Evolutionary conservation across 2,113 vertebrate species (phyloP), one percentile per base, ranked within the genome.

Genomic region (Cettia cetti): DNA sequence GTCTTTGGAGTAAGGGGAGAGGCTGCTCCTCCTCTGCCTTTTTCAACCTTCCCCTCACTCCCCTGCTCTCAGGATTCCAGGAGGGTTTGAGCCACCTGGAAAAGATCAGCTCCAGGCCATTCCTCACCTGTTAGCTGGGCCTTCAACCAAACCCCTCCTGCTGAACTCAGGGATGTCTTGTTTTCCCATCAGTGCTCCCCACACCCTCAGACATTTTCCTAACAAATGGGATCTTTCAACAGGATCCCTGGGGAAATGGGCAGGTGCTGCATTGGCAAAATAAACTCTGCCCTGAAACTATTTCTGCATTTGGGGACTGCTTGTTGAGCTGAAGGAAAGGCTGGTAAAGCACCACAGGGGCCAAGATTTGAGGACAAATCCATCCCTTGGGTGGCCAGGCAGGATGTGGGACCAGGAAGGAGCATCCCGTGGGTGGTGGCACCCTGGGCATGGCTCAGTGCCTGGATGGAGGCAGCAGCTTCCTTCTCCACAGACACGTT

Each of bases 381-480:
- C 3, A 35, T 47, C 22, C 11, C 22, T 6, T n/a, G 39, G 10
- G 60, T 64, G 52, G 33, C 39, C 61, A 40, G 69, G 64, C 1
- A 2, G n/a, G 53, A 54, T 10, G 13, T 5, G 5, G 11, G 50
- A 22, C 24, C 71, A 50, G n/a, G 37, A 16, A 71, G n/a, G 26
- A 87, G 70, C 56, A 59, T 13, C 74, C 68, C 52, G 23, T 16
- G 39, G 18, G 19, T 24, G 40, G 20, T 42, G 82, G 31, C n/a
- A 37, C 18, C 64, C 47, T 33, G 14, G 49, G 57, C 66, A 37
- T 1, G 1, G 44, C 53, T 78, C 64, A 12, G 40, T 5, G 8
- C 47, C 45, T 42, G 33, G 15, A 4, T 0, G 0, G 27, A 81
- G 28, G 47, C 59, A 81, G 26, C 15, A 0, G 0, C 10, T 66